Base-by-base conservation (phyloP, 1,140 invertebrate species). In the Sweltsa coloradensis region DNA sequence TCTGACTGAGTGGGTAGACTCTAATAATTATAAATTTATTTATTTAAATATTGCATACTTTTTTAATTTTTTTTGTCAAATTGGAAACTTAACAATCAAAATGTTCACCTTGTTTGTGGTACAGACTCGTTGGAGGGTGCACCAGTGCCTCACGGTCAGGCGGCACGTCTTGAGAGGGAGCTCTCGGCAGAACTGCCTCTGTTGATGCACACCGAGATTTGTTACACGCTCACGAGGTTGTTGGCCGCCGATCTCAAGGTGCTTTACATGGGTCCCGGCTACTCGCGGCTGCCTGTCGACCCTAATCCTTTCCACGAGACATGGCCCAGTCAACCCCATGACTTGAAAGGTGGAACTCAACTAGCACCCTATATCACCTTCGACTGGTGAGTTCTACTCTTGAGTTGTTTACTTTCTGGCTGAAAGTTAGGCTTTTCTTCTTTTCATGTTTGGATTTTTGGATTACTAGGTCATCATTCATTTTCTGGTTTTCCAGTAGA, bases 161-260 rank as follows among this genome's bases (percentile, higher is more conserved):
- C 53, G 45, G 52, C 37, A 23, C 54, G 61, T 47, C 34, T 73
- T 5, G 76, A 79, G 57, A 59, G 69, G 41, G 69, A 76, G 54
- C 68, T 81, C 53, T 76, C 76, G 23, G 66, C 74, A 16, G 82
- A 83, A 51, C 68, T 95, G 22, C 74, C 84, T 7, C 71, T 78
- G 41, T 92, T 85, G 56, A 84, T 93, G 69, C 75, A 78, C 25
- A 75, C 75, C 19, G 78, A 83, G 58, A 70, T 90, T 2, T 71
- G 75, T n/a, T 95, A 94, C 60, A 81, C 85, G 3, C 69, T 94
- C 2, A 83, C 85, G 55, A 70, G 92, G 34, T 65, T 97, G 13
- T 61, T 96, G 45, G 75, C 87, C 0, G 92, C 89, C 2, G 90
- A 96, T 69, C 65, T 89, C 11, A 92, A 93, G 59, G 68, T 72